A percentile compares a stretch with the other conserved stretches of the same genome.
phyloP scores from a whole-genome alignment of 2,113 vertebrate genomes.

The Gobiocypris rarus region DNA sequence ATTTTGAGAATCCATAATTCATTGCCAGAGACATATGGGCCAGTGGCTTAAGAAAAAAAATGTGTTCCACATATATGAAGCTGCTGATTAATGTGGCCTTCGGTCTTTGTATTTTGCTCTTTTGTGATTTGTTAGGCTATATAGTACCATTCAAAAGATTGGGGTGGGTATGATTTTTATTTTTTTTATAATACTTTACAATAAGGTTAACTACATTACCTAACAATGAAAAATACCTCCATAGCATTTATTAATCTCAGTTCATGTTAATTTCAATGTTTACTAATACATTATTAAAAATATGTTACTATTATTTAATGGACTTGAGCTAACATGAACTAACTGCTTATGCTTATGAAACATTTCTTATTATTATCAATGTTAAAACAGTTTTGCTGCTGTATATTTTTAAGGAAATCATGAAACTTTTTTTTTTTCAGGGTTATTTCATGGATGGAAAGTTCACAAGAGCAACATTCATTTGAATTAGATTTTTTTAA shows the following conservation, averaged over 20 bases:
- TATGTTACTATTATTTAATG: neutral
- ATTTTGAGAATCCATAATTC: constrained; percentile 68
- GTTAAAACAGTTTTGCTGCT: neutral
- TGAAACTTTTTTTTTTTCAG: too few species aligned
- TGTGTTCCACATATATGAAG: neutral
- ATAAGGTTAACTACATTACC: neutral
- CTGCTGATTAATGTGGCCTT: neutral
- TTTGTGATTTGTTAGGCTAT: neutral
- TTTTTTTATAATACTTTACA: too few species aligned
- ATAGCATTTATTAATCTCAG: neutral
- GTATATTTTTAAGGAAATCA: neutral
- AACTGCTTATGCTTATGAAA: neutral
- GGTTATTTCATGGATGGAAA: neutral
- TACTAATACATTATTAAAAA: neutral
- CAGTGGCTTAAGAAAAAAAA: neutral
- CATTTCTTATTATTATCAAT: too few species aligned
- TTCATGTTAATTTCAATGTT: neutral
- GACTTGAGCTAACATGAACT: neutral
- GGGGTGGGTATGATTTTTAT: neutral
- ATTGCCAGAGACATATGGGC: constrained; percentile 40
- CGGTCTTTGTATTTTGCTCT: neutral
- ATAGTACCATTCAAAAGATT: neutral
- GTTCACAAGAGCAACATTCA: neutral
- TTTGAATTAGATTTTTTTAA: neutral
- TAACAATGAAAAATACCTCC: neutral